Conservation (phyloP, 37 sponge, comb jelly and placozoan species). For the Aphrocallistes beatrix region DNA sequence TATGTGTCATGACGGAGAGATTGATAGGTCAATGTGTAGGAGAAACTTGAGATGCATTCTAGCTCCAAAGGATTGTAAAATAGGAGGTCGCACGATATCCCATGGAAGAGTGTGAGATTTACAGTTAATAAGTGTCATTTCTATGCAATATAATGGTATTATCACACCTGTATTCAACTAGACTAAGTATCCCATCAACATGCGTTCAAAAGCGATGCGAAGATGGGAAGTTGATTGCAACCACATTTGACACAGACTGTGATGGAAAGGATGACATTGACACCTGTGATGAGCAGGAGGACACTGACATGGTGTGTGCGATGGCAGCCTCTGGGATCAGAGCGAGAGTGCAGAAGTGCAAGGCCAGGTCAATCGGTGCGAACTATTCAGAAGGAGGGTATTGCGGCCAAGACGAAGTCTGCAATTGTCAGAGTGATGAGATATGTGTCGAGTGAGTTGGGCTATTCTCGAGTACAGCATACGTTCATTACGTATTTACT, state of each 20-base stretch:
- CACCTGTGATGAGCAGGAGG: neutral
- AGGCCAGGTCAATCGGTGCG: neutral
- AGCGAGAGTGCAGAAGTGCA: neutral
- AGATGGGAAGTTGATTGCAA: neutral
- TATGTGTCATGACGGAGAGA: neutral
- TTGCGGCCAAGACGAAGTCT: neutral
- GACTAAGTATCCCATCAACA: neutral
- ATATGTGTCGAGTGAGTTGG: neutral
- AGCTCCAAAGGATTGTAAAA: neutral
- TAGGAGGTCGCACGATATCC: neutral
- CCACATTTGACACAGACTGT: neutral
- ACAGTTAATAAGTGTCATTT: no score
- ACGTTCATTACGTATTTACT: neutral
- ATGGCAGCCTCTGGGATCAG: neutral
- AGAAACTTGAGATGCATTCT: neutral
- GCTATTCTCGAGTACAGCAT: no score
- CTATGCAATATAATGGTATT: no score
- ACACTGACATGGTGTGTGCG: neutral
- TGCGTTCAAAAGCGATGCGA: neutral
- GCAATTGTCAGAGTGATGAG: neutral
- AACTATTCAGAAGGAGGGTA: neutral
- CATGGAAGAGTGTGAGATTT: neutral
- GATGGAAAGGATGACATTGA: neutral
- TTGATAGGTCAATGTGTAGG: neutral
- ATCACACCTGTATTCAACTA: no score